Base-by-base conservation (phyloP, 2,113 vertebrate genomes). In the Ailuropoda melanoleuca region DNA sequence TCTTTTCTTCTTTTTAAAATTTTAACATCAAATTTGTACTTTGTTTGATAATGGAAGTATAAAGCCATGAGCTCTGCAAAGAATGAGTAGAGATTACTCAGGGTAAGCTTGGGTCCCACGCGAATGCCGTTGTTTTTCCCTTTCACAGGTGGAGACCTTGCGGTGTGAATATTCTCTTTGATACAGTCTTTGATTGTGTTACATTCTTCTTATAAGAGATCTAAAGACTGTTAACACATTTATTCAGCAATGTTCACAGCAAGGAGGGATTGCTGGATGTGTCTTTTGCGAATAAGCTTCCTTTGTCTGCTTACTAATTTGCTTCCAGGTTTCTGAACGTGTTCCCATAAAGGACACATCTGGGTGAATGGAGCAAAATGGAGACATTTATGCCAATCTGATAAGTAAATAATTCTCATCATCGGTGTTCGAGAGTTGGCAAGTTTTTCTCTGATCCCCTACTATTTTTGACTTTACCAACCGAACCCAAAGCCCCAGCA, bases 1-100 rank as follows among this genome's bases (percentile, higher is more conserved):
- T 90, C 82, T 78, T 77, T 81, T 68, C 62, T 93, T 66, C 53
- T 82, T 91, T 56, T 86, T 93, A 39, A 46, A 75, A 80, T 84
- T 88, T 96, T 89, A 80, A 64, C 46, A 34, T 90, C 18, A 85
- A 64, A 39, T 60, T 84, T 88, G 26, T 37, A 66, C 55, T 77
- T 78, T n/a, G n/a, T n/a, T n/a, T 87, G 66, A 64, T 60, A 66
- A 55, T 77, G 48, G 78, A 88, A 86, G 26, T 15, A 64, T 55
- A 55, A 90, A 83, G 66, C 80, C 62, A 72, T 34, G 23, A 66
- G 46, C 60, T 72, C 23, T 53, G 17, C 8, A 18, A 78, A 46
- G 37, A 86, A 60, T 29, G 34, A 92, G 55, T 39, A 68, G 50
- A 83, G 37, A 31, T 81, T 46, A 86, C 83, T 68, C 19, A 56